Evolutionary conservation across 2,113 vertebrate genomes (phyloP), one percentile per base, ranked within the genome.

Genomic region (Pseudorasbora parva): DNA sequence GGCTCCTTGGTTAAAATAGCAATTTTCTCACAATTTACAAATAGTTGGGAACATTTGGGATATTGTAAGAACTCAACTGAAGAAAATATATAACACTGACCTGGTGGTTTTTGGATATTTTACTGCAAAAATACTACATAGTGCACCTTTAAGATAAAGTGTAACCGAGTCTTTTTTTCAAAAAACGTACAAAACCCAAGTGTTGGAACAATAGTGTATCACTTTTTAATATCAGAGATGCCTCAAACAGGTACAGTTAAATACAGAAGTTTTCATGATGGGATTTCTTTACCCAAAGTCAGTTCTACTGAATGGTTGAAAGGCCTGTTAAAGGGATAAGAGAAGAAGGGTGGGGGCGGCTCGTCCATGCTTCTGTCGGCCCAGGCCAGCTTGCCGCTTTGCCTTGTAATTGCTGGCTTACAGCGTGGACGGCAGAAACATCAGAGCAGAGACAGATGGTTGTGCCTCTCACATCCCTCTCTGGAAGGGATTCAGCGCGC

Each of bases 361-460:
- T 71, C 12, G 7, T 62, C 84, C 60, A 10, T 47, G 60, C 25
- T 81, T 12, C 78, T 69, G 79, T 71, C 75, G 68, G 85, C 77
- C 27, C 47, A n/a, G 82, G 69, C 62, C 17, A 0, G 66, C 82
- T 82, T 15, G 51, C 2, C 66, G 79, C 81, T 82, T 85, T 79
- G 82, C 85, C 81, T 82, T 81, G 72, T 87, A 84, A 87, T 90
- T 84, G 86, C 88, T 83, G 77, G 73, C 87, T 86, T 78, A 87
- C 82, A 81, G 84, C 25, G 64, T 81, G 81, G 76, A 80, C 82
- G 79, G 75, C 62, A 69, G 88, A 51, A 75, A 84, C 81, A 88
- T 85, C 86, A 87, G 83, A 88, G 49, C 72, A 43, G 73, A 73
- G 87, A 85, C 89, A 89, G 86, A 89, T 89, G 89, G 89, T 75